Conservation (phyloP, 2,888 invertebrate genomes). For the Sminthurinus aureus region DNA sequence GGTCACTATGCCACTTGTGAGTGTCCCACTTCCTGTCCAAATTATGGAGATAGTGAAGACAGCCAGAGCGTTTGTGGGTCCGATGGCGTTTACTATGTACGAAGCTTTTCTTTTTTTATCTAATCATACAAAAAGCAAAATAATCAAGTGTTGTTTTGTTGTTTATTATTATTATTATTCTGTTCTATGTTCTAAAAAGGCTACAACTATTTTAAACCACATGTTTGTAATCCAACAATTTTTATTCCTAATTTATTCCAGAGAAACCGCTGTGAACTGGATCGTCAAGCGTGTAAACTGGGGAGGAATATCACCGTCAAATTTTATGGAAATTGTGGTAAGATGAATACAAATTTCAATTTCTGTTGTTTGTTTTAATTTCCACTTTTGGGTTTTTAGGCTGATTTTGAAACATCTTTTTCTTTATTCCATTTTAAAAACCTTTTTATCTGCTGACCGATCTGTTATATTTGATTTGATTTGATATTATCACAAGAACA, state of each 20-base stretch:
- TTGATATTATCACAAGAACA: too few relatives aligned
- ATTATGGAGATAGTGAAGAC: slow-evolving; percentile 85
- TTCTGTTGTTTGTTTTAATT: background rate
- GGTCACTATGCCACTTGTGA: slow-evolving; percentile 57
- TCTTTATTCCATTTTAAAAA: too few relatives aligned
- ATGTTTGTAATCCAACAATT: too few relatives aligned
- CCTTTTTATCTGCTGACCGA: too few relatives aligned
- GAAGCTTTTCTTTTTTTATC: background rate
- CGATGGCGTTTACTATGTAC: slow-evolving; percentile 41
- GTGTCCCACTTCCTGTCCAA: slow-evolving; percentile 73
- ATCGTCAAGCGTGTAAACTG: slow-evolving; percentile 78
- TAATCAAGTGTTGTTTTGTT: too few relatives aligned
- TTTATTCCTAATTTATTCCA: slow-evolving; percentile 62
- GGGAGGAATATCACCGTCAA: slow-evolving; percentile 80
- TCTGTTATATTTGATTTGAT: too few relatives aligned
- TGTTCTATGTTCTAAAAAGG: too few relatives aligned
- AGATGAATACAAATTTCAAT: slow-evolving; percentile 57
- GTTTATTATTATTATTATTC: too few relatives aligned
- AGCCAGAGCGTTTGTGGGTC: slow-evolving; percentile 74
- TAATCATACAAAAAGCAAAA: too few relatives aligned
- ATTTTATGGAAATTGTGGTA: slow-evolving; percentile 87
- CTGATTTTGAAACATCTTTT: background rate
- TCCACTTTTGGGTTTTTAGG: background rate
- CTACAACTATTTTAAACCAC: too few relatives aligned
- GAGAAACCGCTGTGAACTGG: slow-evolving; percentile 83